Evolutionary conservation across 2,113 vertebrate genomes (phyloP).

Genomic region (Perca fluviatilis): DNA sequence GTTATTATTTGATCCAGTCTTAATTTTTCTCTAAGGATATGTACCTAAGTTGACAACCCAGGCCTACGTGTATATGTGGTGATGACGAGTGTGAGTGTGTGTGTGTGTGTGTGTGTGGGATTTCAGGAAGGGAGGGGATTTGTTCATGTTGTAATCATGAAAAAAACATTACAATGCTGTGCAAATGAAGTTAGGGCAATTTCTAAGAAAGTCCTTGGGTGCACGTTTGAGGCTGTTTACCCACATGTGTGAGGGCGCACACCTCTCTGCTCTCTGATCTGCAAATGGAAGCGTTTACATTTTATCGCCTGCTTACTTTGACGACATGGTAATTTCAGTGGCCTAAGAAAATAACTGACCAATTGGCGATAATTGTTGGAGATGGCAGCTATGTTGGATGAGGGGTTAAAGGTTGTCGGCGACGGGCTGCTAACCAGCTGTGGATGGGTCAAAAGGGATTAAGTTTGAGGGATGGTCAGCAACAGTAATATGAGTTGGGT

Average conservation of each 20-base stretch:
- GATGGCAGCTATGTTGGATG: slow-evolving; percentile 78
- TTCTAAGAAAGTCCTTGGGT: not conserved
- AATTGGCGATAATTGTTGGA: slow-evolving; percentile 91
- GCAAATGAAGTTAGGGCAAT: not conserved
- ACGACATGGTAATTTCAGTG: slow-evolving; percentile 86
- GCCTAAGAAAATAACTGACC: slow-evolving; percentile 90
- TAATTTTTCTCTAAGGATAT: no score
- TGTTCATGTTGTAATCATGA: no score
- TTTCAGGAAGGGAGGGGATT: no score
- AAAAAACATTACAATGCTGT: not conserved
- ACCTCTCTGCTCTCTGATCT: slow-evolving; percentile 66
- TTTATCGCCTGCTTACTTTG: slow-evolving; percentile 82
- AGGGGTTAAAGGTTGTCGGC: slow-evolving; percentile 81
- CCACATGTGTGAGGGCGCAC: slow-evolving; percentile 59
- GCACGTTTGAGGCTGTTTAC: slow-evolving; percentile 36
- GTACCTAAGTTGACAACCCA: no score
- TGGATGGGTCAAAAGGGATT: slow-evolving; percentile 82
- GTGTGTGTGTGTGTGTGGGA: no score
- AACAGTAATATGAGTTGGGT: not conserved
- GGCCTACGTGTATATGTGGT: no score
- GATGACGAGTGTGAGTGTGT: no score
- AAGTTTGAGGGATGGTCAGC: slow-evolving; percentile 66
- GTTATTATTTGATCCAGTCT: no score
- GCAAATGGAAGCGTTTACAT: slow-evolving; percentile 87
- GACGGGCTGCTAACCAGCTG: slow-evolving; percentile 87